Base-by-base conservation (phyloP, 2,888 invertebrate genomes). In the Flexamia atlantica region DNA sequence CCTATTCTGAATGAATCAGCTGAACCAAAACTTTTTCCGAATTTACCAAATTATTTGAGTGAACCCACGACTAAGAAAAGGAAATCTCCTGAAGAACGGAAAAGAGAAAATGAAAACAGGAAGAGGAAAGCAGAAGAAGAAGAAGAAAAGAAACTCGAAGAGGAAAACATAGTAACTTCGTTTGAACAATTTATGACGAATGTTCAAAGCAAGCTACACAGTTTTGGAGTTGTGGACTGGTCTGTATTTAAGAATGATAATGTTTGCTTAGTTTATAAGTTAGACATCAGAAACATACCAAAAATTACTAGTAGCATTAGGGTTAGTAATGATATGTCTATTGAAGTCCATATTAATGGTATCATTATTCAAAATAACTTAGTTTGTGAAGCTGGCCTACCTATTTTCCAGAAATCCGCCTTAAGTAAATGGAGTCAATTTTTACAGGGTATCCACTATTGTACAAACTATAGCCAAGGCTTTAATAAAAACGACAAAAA, bases 381-480 rank as follows among this genome's bases (percentile, higher is more conserved):
- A 40, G 42, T 76, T 25, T 40, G 46, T 76, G n/a, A 76, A 40
- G 36, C 40, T 42, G 76, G 42, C 20, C 17, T 40, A 40, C 40
- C 40, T 10, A 5, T 76, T 25, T 76, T 76, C 10, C n/a, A 40
- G 5, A 72, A 28, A 46, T 76, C 28, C 10, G 3, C 10, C 14
- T 76, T 76, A 25, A 40, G 9, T 42, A n/a, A 76, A 76, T 76
- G 76, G 42, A 76, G 76, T 76, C 76, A 76, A 42, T 76, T 76
- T n/a, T 10, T 36, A 20, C 25, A 42, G 20, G 76, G n/a, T 40
- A 40, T 76, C 2, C 12, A 76, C 2, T 76, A 42, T 76, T 76
- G 76, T 76, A 10, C 5, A 9, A 42, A 76, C 20, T 76, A 14
- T 40, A 42, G 14, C 36, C 12, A 42, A 42, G 42, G 42, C 3